Evolutionary conservation across 2,888 invertebrate genomes (phyloP).

Genomic region (Drosophila putrida): DNA sequence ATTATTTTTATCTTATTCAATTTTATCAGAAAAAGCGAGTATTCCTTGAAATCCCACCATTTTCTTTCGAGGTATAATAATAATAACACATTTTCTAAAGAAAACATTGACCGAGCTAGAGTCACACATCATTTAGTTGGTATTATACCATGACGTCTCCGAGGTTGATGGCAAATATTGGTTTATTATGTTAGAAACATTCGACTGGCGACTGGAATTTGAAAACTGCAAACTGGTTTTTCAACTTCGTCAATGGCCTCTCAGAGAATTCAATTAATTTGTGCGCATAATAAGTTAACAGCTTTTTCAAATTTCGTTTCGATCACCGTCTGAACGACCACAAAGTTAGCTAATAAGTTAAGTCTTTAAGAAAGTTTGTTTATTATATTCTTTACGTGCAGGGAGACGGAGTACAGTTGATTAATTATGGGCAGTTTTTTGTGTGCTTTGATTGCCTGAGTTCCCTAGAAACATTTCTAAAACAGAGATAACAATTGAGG

Average conservation of each 20-base stretch:
- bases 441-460: constrained; percentile 11
- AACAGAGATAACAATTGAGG: constrained; percentile 5
- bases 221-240: constrained; percentile 63
- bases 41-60: background rate
- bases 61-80: background rate
- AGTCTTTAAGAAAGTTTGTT: constrained; percentile 55
- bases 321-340: constrained; percentile 45
- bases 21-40: constrained; percentile 17
- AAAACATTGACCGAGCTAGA: background rate
- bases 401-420: constrained; percentile 4
- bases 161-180: constrained; percentile 53
- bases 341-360: constrained; percentile 56
- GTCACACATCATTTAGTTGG: constrained; percentile 12
- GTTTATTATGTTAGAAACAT: constrained; percentile 54
- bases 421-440: background rate
- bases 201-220: constrained; percentile 42
- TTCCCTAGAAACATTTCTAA: constrained; percentile 40
- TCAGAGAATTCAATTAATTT: constrained; percentile 65
- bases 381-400: constrained; percentile 15
- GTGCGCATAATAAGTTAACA: constrained; percentile 53
- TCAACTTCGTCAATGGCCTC: constrained; percentile 46
- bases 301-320: constrained; percentile 30
- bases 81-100: background rate
- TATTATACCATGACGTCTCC: constrained; percentile 16
- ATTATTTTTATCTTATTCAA: constrained; percentile 9